Conservation (phyloP, 1,140 invertebrate species). For the Drusus annulatus region DNA sequence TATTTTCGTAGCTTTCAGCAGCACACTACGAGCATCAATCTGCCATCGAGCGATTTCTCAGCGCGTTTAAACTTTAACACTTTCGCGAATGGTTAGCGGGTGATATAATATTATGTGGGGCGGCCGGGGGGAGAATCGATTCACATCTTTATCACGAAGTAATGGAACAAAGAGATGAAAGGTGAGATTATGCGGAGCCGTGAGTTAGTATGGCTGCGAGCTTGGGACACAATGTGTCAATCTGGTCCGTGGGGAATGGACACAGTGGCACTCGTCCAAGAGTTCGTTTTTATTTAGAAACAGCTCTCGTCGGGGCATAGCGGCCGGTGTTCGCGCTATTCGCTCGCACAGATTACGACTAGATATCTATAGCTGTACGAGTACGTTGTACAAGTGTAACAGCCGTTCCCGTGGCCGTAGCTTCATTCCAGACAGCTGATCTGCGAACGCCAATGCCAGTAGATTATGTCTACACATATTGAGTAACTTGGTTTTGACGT, state of each 20-base stretch:
- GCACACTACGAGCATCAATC: slow-evolving; percentile 26
- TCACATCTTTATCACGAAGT: slow-evolving; percentile 13
- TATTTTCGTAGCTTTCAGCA: slow-evolving; percentile 9
- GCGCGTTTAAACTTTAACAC: neutral
- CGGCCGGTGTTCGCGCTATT: slow-evolving; percentile 15
- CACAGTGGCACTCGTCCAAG: slow-evolving; percentile 54
- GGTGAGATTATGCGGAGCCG: slow-evolving; percentile 6
- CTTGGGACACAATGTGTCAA: slow-evolving; percentile 44
- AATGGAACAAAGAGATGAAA: neutral
- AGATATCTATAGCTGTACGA: too few species aligned
- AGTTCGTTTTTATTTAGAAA: slow-evolving; percentile 58
- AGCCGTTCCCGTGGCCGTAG: neutral
- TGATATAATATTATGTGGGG: neutral
- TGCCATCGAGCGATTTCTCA: slow-evolving; percentile 24
- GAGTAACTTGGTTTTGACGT: too few species aligned
- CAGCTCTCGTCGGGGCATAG: slow-evolving; percentile 46
- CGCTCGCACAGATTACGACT: neutral
- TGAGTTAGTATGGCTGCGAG: neutral
- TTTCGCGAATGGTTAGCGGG: neutral
- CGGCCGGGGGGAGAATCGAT: neutral
- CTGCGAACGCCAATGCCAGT: neutral
- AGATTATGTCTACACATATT: too few species aligned
- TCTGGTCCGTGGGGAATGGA: slow-evolving; percentile 44
- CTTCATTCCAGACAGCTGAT: slow-evolving; percentile 14
- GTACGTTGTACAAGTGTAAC: too few species aligned